Evolutionary conservation across 2,888 invertebrate species (phyloP), one percentile per base, ranked within the genome.

Genomic region (Cosmia pyralina): DNA sequence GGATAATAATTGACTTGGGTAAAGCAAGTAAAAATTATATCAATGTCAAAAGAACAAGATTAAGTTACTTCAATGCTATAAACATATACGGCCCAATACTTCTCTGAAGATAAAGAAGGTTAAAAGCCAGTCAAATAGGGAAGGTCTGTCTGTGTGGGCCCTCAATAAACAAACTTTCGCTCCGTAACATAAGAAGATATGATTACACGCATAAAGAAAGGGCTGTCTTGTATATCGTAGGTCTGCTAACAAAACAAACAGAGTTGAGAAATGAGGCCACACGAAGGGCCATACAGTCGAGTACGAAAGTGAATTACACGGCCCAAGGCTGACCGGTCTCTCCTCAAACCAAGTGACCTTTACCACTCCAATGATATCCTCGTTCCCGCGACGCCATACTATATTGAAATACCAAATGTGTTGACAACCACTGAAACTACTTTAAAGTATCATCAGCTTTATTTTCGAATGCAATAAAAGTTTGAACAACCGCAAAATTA

Each of bases 271-370:
- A 94, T 94, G 95, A 93, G 95, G 95, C 91, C 95, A 92, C 89
- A 90, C 88, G 90, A 95, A 95, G 96, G 96, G 95, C 95, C 93
- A 87, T 85, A 88, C 90, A 91, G 90, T 86, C 86, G 91, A 88
- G 92, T 93, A 92, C 93, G 95, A 96, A 96, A 95, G 95, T 94
- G 95, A 94, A 94, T 92, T 93, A 94, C 92, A 90, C 90, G 84
- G 88, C 90, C 90, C 96, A 96, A 96, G 96, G 96, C 92, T 95
- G 96, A 94, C 96, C 93, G 93, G 96, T 96, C 94, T 94, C 94
- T 93, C 93, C 94, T 95, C 94, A 93, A 93, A 93, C 93, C 93
- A 91, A 93, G 93, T 94, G 94, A 95, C 96, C 96, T 96, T 96
- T 95, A 91, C 88, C 89, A 91, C 87, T 88, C 92, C 92, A 92